Evolutionary conservation across 2,888 invertebrate species (phyloP).

Genomic region (Nomada lathburiana): DNA sequence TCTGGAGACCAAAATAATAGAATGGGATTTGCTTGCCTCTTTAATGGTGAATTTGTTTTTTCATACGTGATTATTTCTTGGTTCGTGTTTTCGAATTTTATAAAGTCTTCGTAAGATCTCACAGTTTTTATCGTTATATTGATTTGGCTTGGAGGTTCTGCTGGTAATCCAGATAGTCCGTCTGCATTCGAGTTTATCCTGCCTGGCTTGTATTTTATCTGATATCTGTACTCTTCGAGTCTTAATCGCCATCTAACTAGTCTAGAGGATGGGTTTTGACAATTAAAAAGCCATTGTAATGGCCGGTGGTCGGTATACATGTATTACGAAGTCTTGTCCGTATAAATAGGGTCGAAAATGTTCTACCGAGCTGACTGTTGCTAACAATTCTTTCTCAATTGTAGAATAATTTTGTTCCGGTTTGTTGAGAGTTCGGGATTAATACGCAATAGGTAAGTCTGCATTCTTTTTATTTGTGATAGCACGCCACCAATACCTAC

Average conservation of each 20-base stretch:
- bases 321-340: conserved; percentile 9
- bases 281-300: conserved; percentile 18
- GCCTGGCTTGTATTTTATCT: conserved; percentile 26
- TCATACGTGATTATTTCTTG: conserved; percentile 14
- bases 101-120: conserved; percentile 16
- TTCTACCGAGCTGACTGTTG: conserved; percentile 1
- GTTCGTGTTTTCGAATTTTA: conserved; percentile 27
- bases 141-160: neutral
- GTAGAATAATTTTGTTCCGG: conserved; percentile 18
- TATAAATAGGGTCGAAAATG: conserved; percentile 30
- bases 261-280: conserved; percentile 14
- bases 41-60: conserved; percentile 5
- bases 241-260: conserved; percentile 37
- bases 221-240: conserved; percentile 21
- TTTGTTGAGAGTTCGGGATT: neutral
- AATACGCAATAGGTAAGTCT: conserved; percentile 19
- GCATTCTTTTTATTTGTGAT: neutral
- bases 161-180: conserved; percentile 6
- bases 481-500: conserved; percentile 13
- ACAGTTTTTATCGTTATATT: neutral
- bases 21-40: conserved; percentile 21
- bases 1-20: conserved; percentile 33
- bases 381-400: conserved; percentile 9
- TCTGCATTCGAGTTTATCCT: conserved; percentile 23
- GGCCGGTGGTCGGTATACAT: conserved; percentile 23